Conservation (phyloP, 2,797 vertebrate species). For the Muraenolepis orangiensis region DNA sequence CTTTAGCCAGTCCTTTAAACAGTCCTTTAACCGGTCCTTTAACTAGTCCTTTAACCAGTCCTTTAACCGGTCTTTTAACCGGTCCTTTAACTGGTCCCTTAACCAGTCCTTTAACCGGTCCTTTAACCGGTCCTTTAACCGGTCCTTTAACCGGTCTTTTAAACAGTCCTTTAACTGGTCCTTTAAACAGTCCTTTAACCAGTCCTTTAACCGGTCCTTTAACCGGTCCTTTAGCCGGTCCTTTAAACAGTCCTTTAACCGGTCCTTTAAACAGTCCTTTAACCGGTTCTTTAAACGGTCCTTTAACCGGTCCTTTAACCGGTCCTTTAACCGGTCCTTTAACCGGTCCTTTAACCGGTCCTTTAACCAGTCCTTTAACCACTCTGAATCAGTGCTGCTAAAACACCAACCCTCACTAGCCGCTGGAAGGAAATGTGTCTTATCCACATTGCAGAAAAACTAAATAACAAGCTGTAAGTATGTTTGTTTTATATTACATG, state of each 20-base stretch:
- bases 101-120: background rate
- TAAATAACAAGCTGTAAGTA: background rate
- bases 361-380: background rate
- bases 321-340: background rate
- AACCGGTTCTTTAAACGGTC: background rate
- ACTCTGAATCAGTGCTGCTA: background rate
- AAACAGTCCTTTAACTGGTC: no score
- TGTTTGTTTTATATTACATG: background rate
- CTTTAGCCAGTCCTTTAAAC: no score
- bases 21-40: background rate
- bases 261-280: background rate
- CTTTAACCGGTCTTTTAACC: background rate
- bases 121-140: background rate
- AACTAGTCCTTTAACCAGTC: no score
- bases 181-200: background rate
- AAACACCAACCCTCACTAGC: background rate
- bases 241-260: no score
- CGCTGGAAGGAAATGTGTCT: no score
- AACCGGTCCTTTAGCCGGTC: no score
- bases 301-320: background rate
- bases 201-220: background rate
- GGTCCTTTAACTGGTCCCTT: background rate
- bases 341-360: background rate
- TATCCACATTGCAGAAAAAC: background rate
- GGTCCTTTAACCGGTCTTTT: background rate